A percentile compares a stretch with the other conserved stretches of the same genome.
These are phyloP conservation scores for Parasteatoda lunata DNA, from an alignment of 2,888 invertebrate species.

Conservation along the genomic window DNA sequence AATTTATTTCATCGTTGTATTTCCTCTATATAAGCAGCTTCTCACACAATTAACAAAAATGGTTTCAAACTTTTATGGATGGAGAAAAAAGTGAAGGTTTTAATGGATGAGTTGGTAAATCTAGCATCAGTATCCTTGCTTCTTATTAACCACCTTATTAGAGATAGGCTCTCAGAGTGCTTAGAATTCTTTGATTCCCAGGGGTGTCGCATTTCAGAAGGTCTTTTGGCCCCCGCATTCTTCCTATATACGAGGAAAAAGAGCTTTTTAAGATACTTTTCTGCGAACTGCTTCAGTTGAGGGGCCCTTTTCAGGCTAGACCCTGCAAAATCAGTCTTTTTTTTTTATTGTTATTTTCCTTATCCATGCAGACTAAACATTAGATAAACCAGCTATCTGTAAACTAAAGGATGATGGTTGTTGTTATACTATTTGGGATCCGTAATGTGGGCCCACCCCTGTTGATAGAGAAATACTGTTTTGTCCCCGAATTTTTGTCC, in stretches of 20 bases:
- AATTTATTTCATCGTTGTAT: no score
- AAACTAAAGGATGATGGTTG: background rate
- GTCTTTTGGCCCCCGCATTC: conserved; percentile 36
- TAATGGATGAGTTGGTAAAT: background rate
- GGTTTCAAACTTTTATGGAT: no score
- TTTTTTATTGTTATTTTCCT: background rate
- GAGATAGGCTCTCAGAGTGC: conserved; percentile 5
- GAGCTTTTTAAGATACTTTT: conserved; percentile 21
- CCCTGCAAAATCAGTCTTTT: no score
- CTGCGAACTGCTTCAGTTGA: conserved; percentile 20
- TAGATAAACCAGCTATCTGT: background rate
- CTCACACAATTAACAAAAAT: no score
- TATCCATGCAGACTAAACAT: background rate
- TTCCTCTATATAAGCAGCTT: no score
- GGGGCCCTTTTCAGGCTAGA: no score
- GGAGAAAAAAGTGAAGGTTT: no score
- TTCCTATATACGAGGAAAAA: conserved; percentile 8
- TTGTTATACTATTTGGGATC: no score
- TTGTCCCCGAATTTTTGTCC: no score
- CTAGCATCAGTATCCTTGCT: background rate
- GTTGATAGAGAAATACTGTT: no score
- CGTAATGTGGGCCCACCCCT: no score
- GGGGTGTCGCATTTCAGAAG: conserved; percentile 56
- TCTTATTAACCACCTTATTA: conserved; percentile 19
- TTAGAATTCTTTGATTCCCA: conserved; percentile 33